A percentile compares a stretch with the other conserved stretches of the same genome.
Evolutionary conservation across 2,113 vertebrate genomes (phyloP).

Genomic region (Riparia riparia): DNA sequence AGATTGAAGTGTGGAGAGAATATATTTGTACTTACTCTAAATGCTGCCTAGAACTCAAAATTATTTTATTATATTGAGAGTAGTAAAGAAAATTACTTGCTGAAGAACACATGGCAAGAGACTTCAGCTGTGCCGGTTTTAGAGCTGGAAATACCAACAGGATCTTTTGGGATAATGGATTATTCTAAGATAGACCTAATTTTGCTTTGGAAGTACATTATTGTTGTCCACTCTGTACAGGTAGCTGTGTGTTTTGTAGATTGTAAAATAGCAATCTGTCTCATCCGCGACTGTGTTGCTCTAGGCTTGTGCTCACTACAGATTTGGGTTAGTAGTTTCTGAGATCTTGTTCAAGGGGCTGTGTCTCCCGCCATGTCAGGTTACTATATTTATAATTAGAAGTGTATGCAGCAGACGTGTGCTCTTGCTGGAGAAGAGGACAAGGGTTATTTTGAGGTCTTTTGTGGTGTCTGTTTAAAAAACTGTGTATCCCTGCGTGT

Average conservation of each 20-base stretch:
- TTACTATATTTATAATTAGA: slow-evolving; percentile 64
- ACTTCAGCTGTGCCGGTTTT: background rate
- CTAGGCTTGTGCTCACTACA: background rate
- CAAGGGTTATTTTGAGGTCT: slow-evolving; percentile 45
- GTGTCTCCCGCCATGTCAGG: slow-evolving; percentile 28
- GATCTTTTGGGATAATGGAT: background rate
- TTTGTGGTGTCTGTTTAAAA: background rate
- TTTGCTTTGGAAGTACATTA: background rate
- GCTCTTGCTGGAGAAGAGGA: background rate
- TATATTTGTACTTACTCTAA: background rate
- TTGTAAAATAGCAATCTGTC: background rate
- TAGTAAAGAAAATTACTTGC: background rate
- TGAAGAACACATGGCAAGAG: background rate
- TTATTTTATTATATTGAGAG: background rate
- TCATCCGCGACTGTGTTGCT: background rate
- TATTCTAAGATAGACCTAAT: background rate
- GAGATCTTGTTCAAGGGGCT: background rate
- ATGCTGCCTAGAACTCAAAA: background rate
- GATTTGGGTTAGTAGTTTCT: slow-evolving; percentile 33
- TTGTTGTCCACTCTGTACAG: background rate
- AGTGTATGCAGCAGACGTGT: background rate
- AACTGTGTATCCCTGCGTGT: background rate
- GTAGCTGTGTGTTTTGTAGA: background rate
- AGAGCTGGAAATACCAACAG: background rate
- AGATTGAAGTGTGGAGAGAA: background rate